Conservation (phyloP, 2,888 invertebrate genomes). For the Hydrotaea cyrtoneurina region DNA sequence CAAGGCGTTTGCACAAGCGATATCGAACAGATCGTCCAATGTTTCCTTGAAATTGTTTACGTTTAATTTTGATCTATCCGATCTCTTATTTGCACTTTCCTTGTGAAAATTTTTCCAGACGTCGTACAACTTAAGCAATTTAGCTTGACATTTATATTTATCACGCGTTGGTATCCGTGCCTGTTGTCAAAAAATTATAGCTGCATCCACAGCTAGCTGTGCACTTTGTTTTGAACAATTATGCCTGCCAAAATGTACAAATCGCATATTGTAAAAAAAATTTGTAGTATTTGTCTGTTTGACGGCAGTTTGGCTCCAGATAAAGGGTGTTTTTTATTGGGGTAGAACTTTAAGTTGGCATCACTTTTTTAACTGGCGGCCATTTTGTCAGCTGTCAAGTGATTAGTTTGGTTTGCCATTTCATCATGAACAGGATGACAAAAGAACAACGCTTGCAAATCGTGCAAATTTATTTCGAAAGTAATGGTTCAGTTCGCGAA, state of each 20-base stretch:
- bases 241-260: background rate
- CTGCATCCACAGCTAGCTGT: background rate
- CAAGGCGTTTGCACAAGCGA: background rate
- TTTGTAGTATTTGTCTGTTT: background rate
- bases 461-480: no score
- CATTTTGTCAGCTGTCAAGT: no score
- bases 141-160: slow-evolving; percentile 15
- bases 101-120: background rate
- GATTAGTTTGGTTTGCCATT: no score
- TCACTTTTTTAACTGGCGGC: no score
- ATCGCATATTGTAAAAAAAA: slow-evolving; percentile 4
- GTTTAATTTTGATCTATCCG: background rate
- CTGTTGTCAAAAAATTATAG: background rate
- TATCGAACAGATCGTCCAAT: background rate
- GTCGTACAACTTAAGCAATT: slow-evolving; percentile 23
- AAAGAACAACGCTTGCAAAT: no score
- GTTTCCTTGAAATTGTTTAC: background rate
- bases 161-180: background rate
- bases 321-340: no score
- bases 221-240: background rate
- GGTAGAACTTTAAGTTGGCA: no score
- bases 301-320: background rate
- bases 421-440: no score
- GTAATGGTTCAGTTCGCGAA: no score
- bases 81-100: background rate